Conservation (phyloP, 1,140 invertebrate genomes). For the Brachionus plicatilis region DNA sequence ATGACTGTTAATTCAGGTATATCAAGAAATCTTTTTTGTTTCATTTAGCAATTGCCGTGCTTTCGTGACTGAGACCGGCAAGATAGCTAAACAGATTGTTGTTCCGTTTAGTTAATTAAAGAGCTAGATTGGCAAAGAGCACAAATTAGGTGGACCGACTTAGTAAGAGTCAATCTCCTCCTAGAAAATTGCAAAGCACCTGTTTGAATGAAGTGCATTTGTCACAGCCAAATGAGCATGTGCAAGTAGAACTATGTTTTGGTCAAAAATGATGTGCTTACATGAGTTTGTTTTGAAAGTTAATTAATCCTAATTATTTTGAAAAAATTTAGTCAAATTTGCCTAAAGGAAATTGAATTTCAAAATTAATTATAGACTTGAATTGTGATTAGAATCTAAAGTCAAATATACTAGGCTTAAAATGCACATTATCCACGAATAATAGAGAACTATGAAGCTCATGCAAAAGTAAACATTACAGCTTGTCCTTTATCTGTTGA, state of each 20-base stretch:
- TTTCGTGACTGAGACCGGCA: slow-evolving; percentile 18
- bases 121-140: neutral
- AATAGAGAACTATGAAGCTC: neutral
- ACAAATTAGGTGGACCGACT: neutral
- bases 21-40: neutral
- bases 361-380: slow-evolving; percentile 18
- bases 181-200: neutral
- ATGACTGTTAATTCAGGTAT: neutral
- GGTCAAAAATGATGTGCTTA: slow-evolving; percentile 5
- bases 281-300: slow-evolving; percentile 24
- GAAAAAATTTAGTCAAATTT: neutral
- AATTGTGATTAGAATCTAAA: slow-evolving; percentile 36
- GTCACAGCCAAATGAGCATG: slow-evolving; percentile 35
- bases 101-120: slow-evolving; percentile 30
- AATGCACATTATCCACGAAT: slow-evolving; percentile 15
- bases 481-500: neutral
- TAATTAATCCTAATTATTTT: slow-evolving; percentile 36
- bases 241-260: neutral
- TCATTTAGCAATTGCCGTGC: neutral
- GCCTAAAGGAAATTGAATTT: slow-evolving; percentile 18
- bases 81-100: neutral
- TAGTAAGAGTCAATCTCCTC: neutral
- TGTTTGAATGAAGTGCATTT: slow-evolving; percentile 13
- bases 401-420: neutral
- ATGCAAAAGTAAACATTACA: neutral